Percentiles rank a stretch among this genome's conserved stretches.
Conservation (phyloP, 1,140 invertebrate species). For the Monomorium pharaonis region DNA sequence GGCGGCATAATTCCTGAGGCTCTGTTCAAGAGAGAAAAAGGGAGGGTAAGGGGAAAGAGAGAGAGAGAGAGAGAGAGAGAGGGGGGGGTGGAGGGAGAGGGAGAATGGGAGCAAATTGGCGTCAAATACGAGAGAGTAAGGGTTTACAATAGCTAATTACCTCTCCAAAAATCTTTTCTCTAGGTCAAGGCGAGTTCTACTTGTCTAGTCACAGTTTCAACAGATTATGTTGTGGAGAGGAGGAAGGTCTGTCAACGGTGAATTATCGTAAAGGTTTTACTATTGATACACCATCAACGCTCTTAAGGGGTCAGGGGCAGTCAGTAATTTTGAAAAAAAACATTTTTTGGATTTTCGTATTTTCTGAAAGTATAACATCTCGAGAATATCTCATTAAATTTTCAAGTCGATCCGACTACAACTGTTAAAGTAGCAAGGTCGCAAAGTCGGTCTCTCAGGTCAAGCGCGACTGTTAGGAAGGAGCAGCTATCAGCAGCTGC, state of each 20-base stretch:
- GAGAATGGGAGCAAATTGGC: slow-evolving; percentile 80
- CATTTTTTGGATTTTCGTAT: too few species aligned
- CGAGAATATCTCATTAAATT: too few species aligned
- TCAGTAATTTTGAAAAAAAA: too few species aligned
- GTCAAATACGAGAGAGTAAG: slow-evolving; percentile 82
- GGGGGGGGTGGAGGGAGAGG: slow-evolving; percentile 48
- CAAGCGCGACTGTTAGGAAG: too few species aligned
- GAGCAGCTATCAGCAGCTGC: too few species aligned
- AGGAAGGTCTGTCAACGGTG: slow-evolving; percentile 13
- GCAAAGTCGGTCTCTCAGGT: too few species aligned
- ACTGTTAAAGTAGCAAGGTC: too few species aligned
- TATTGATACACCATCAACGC: not conserved
- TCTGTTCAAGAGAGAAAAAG: slow-evolving; percentile 3
- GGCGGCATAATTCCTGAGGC: slow-evolving; percentile 48
- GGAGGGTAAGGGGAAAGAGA: not conserved
- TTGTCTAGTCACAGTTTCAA: slow-evolving; percentile 75
- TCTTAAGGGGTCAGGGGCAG: too few species aligned
- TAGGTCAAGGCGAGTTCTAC: slow-evolving; percentile 80
- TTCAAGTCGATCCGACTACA: too few species aligned
- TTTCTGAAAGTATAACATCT: too few species aligned
- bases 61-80: slow-evolving; percentile 48
- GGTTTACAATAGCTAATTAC: slow-evolving; percentile 84
- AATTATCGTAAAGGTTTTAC: slow-evolving; percentile 3
- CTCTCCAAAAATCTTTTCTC: slow-evolving; percentile 79
- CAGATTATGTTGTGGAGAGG: too few species aligned